Base-by-base conservation (phyloP, 2,888 invertebrate species). In the Gymnocheta viridis region DNA sequence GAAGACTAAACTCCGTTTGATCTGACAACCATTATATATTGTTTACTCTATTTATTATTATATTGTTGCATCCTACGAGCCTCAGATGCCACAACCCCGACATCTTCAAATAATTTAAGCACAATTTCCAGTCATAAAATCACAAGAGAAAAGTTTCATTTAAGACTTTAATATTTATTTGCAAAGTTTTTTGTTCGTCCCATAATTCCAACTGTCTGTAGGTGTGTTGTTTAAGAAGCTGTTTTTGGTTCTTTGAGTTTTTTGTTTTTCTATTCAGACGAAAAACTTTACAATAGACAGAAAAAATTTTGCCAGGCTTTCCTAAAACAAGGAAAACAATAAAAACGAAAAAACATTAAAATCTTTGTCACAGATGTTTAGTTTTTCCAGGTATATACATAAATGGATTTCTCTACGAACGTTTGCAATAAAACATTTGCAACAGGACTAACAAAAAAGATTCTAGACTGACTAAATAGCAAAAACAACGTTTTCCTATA, bases 331-430 rank as follows among this genome's bases (percentile, higher is more conserved):
- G 32, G 41, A 22, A 32, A 64, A 41, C 35, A 32, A 2, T 27
- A 54, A 54, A 17, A 62, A 35, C 19, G 9, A 27, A 4, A 78
- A 62, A 83, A 66, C 62, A 74, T 73, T 62, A 78, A 81, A 81
- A 78, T 84, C 84, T 81, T 78, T 84, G 81, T 78, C 84, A 81
- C 84, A 84, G 84, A 73, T 84, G 81, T 78, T 84, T 81, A 81
- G 72, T 81, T 69, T 84, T 67, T 84, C 9, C 58, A 58, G 58
- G 58, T 67, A 41, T 17, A 27, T 32, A 41, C 22, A 27, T 32
- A 29, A 35, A 29, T n/a, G 32, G 47, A 47, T 77, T 32, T 5
- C n/a, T 49, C 27, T 38, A 6, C 12, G 22, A 44, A 22, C 9
- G 27, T 19, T 24, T 6, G 70, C 14, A 69, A 56, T 44, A 76